phyloP scores from a whole-genome alignment of 2,113 vertebrate genomes.

The Cranoglanis bouderius region DNA sequence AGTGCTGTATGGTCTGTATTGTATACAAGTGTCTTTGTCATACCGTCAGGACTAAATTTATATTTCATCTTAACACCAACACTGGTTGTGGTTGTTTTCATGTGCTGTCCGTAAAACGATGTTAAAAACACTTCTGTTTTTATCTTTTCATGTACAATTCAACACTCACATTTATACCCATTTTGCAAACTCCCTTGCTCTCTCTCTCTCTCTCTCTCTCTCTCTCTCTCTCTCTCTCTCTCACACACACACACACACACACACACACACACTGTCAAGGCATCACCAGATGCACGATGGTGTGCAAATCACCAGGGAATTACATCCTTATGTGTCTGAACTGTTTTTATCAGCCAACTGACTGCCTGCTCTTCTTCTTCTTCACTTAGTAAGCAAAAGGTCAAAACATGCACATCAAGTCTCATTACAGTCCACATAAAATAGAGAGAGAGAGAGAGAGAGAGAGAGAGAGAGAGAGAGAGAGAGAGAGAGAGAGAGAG shows the following conservation, averaged over 20 bases:
- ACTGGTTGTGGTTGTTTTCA: too few relatives aligned
- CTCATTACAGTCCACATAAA: constrained; percentile 25
- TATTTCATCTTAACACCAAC: background rate
- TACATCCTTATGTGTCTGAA: background rate
- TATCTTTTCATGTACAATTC: background rate
- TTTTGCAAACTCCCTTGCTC: background rate
- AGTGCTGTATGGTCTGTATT: background rate
- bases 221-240: background rate
- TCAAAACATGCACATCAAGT: constrained; percentile 11
- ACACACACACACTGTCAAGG: background rate
- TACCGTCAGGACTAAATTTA: background rate
- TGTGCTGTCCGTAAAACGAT: background rate
- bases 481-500: background rate
- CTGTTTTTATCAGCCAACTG: constrained; percentile 12
- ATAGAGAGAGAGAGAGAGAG: background rate
- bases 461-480: background rate
- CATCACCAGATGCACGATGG: background rate
- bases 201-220: background rate
- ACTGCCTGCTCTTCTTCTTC: constrained; percentile 10
- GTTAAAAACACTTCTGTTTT: background rate
- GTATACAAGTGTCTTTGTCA: background rate
- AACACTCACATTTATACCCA: background rate
- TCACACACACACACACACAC: background rate
- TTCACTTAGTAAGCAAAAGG: constrained; percentile 8
- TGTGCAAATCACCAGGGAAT: background rate